Percentiles rank a stretch among this genome's conserved stretches.
These are phyloP conservation scores for Alloplasta piceator DNA, from an alignment of 2,888 invertebrate species.

Conservation along the genomic window DNA sequence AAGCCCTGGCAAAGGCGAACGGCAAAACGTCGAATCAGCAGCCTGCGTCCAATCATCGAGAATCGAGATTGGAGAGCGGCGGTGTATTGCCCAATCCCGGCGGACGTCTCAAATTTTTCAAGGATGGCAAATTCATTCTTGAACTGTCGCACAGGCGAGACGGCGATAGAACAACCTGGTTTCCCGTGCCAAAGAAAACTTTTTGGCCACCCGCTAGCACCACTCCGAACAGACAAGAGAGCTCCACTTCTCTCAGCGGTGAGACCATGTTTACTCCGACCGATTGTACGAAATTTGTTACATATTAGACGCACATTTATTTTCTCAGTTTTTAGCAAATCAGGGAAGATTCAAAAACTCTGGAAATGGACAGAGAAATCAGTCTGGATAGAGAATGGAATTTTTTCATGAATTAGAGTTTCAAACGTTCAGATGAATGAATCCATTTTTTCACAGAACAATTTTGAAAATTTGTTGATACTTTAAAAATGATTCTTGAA, in stretches of 20 bases:
- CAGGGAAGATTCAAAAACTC: too few relatives aligned
- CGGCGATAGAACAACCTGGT: conserved; percentile 94
- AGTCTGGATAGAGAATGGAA: too few relatives aligned
- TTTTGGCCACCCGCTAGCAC: conserved; percentile 93
- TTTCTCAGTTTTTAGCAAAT: too few relatives aligned
- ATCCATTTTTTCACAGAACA: too few relatives aligned
- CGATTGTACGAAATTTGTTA: too few relatives aligned
- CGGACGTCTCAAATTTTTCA: conserved; percentile 92
- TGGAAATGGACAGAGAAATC: too few relatives aligned
- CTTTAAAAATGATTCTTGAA: too few relatives aligned
- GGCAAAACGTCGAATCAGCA: conserved; percentile 80
- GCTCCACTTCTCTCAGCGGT: conserved; percentile 93
- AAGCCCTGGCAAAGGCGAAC: conserved; percentile 81
- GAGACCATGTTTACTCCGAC: conserved; percentile 75
- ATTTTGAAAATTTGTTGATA: too few relatives aligned
- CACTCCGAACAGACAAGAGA: conserved; percentile 88
- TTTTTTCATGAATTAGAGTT: too few relatives aligned
- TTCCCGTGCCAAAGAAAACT: conserved; percentile 94
- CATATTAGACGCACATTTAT: too few relatives aligned
- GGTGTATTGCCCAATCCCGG: conserved; percentile 84
- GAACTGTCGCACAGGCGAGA: conserved; percentile 91
- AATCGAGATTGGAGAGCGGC: conserved; percentile 75
- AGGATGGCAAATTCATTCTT: conserved; percentile 96
- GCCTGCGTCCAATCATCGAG: conserved; percentile 78
- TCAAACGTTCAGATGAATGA: too few relatives aligned